Percentiles rank a stretch among this genome's conserved stretches.
Conservation (phyloP, 2,888 invertebrate genomes). For the Eupithecia exiguata region DNA sequence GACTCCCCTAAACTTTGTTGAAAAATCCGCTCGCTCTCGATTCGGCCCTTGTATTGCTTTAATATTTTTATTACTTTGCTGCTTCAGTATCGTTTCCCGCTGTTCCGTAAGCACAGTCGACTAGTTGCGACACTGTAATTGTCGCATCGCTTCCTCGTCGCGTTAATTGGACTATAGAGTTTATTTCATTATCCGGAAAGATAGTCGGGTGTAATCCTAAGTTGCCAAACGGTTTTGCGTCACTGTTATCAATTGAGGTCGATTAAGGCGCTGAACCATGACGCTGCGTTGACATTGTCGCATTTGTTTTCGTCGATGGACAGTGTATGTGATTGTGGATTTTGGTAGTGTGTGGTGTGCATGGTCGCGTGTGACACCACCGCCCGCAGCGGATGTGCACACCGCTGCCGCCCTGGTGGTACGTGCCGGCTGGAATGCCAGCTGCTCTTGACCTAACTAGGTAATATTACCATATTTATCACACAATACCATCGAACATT, state of each 20-base stretch:
- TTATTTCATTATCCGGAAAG: slow-evolving; percentile 66
- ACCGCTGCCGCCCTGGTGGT: slow-evolving; percentile 78
- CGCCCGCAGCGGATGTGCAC: slow-evolving; percentile 80
- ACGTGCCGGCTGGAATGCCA: slow-evolving; percentile 81
- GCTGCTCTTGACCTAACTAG: slow-evolving; percentile 83
- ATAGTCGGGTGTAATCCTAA: slow-evolving; percentile 54
- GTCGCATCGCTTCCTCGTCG: slow-evolving; percentile 56
- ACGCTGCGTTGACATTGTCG: slow-evolving; percentile 73
- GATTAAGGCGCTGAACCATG: slow-evolving; percentile 73
- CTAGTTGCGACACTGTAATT: slow-evolving; percentile 51
- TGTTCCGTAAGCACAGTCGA: slow-evolving; percentile 45
- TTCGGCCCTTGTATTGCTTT: slow-evolving; percentile 69
- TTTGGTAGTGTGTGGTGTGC: slow-evolving; percentile 52
- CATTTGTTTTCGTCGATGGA: slow-evolving; percentile 59
- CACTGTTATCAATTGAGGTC: slow-evolving; percentile 73
- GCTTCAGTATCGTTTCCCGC: slow-evolving; percentile 52
- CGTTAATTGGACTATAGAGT: slow-evolving; percentile 60
- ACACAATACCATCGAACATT: slow-evolving; percentile 27
- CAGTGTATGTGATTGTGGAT: slow-evolving; percentile 70
- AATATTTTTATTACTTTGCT: slow-evolving; percentile 71
- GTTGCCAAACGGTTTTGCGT: slow-evolving; percentile 69
- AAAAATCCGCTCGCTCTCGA: slow-evolving; percentile 67
- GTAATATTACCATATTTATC: slow-evolving; percentile 56
- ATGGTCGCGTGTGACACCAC: slow-evolving; percentile 60
- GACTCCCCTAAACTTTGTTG: slow-evolving; percentile 80